These are phyloP conservation scores for Misgurnus anguillicaudatus DNA, from an alignment of 2,113 vertebrate species.

Conservation along the genomic window DNA sequence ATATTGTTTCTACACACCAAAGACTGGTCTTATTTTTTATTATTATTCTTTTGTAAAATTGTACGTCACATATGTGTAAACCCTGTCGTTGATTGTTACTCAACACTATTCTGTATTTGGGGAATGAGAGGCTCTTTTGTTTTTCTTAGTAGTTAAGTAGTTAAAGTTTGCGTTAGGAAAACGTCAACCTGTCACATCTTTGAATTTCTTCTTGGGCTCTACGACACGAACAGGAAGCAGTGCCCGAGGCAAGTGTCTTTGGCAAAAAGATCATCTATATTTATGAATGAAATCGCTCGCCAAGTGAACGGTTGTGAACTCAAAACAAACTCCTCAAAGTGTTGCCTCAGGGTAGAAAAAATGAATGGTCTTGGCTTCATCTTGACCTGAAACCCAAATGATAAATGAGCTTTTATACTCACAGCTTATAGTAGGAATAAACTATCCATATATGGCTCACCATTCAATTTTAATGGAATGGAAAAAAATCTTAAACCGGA, in stretches of 20 bases:
- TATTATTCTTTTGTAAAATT: neutral
- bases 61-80: too few relatives aligned
- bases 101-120: too few relatives aligned
- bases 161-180: too few relatives aligned
- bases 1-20: too few relatives aligned
- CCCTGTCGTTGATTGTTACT: too few relatives aligned
- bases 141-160: too few relatives aligned
- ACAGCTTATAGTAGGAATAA: neutral
- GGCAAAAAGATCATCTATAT: conserved; percentile 18
- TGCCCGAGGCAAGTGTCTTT: conserved; percentile 20
- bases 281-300: conserved; percentile 20
- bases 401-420: neutral
- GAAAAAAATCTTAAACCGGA: too few relatives aligned
- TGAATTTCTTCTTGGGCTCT: neutral
- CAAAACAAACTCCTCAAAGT: conserved; percentile 18
- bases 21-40: too few relatives aligned
- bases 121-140: too few relatives aligned
- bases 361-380: neutral
- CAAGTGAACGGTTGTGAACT: neutral
- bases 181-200: neutral
- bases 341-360: neutral
- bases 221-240: neutral
- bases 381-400: neutral
- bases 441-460: too few relatives aligned
- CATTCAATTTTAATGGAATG: too few relatives aligned